A percentile compares a stretch with the other conserved stretches of the same genome.
Conservation (phyloP, 1,140 invertebrate species). For the Cotesia chilonis region DNA sequence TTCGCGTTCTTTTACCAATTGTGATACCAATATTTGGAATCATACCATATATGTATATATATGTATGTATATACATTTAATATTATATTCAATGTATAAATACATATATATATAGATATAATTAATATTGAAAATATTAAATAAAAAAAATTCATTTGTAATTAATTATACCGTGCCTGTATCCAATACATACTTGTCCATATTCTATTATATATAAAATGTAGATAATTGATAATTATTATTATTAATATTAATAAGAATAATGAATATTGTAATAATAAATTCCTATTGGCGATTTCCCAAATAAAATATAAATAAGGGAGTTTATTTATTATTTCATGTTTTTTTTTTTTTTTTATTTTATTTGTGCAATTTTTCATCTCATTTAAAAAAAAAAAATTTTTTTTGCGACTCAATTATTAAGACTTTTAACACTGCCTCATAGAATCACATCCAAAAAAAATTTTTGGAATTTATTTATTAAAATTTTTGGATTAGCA, state of each 20-base stretch:
- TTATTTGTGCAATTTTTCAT: too few species aligned
- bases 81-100: too few species aligned
- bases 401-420: too few species aligned
- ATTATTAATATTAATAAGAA: constrained; percentile 5
- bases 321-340: constrained; percentile 11
- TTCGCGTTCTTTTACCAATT: constrained; percentile 51
- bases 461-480: too few species aligned
- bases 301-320: constrained; percentile 17
- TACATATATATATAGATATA: too few species aligned
- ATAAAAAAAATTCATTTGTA: constrained; percentile 50
- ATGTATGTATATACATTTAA: too few species aligned
- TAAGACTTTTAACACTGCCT: too few species aligned
- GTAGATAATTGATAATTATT: constrained; percentile 49
- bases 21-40: constrained; percentile 58
- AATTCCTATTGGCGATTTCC: neutral
- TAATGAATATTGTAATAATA: neutral
- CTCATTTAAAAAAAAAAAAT: too few species aligned
- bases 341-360: too few species aligned
- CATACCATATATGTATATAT: constrained; percentile 35
- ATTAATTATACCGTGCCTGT: constrained; percentile 63
- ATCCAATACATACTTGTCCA: constrained; percentile 58
- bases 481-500: too few species aligned
- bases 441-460: too few species aligned
- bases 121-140: too few species aligned
- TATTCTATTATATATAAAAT: constrained; percentile 48